phyloP scores from a whole-genome alignment of 2,113 vertebrate genomes.

The Eidolon helvum region DNA sequence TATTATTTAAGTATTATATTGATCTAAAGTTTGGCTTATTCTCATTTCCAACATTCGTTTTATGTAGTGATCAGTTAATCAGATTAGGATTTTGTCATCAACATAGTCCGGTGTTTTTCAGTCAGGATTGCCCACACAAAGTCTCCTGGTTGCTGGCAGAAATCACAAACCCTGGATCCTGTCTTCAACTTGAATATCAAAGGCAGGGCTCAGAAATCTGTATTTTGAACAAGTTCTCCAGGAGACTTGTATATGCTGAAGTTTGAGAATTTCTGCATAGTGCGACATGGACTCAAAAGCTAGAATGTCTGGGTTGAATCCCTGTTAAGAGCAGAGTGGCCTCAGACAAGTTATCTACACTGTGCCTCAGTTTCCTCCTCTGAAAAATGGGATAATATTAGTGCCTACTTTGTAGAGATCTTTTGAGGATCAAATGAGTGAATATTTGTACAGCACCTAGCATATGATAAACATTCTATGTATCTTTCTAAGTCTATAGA shows the following conservation, averaged over 20 bases:
- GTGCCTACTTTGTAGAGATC: not conserved
- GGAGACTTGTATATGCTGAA: not conserved
- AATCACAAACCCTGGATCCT: not conserved
- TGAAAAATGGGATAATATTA: not conserved
- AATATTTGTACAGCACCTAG: not conserved
- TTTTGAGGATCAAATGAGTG: not conserved
- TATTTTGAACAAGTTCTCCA: not conserved
- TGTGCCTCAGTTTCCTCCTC: not conserved
- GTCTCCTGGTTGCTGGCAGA: not conserved
- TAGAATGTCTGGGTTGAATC: not conserved
- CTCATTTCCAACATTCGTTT: not conserved
- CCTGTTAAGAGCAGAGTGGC: not conserved
- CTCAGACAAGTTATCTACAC: not conserved
- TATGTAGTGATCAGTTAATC: not conserved
- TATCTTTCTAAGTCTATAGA: not conserved
- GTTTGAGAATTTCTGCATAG: not conserved
- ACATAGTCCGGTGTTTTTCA: not conserved
- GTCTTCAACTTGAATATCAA: not conserved
- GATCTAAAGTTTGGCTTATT: not conserved
- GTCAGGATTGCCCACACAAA: not conserved
- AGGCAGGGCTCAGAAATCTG: not conserved
- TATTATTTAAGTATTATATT: not conserved
- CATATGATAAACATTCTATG: not conserved
- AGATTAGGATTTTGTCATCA: not conserved
- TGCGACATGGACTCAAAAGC: not conserved